Evolutionary conservation across 2,797 vertebrate species (phyloP), one percentile per base, ranked within the genome.

Genomic region (Tapirus indicus): DNA sequence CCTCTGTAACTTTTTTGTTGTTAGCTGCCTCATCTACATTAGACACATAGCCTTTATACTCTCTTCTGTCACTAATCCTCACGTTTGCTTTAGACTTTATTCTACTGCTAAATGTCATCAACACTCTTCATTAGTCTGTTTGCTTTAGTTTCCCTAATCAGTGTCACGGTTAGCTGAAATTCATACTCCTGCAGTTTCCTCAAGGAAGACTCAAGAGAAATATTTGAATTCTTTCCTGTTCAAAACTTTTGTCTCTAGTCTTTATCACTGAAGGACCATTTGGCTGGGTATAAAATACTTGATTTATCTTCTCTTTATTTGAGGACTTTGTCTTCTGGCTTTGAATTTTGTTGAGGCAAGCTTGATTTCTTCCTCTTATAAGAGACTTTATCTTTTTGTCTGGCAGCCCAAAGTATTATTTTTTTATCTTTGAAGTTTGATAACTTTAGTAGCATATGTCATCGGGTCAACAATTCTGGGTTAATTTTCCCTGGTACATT

Each of bases 401-500:
- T 66, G 44, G 25, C 35, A 77, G 62, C 44, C 62, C 18, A 69
- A 32, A 75, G 6, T 7, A 12, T 16, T 38, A 47, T 83, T 85
- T 54, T 77, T 90, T 18, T 54, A 88, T 79, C 72, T 94, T 86
- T 62, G 16, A 83, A 71, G 56, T 92, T 90, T 77, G 95, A 38
- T 92, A 92, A 93, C n/a, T 86, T 77, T 94, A 95, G 74, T 74
- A 80, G 54, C 71, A 7, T 27, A 21, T 7, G 23, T 58, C 68
- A 62, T 38, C 47, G 12, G 47, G 49, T 87, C 66, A 93, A 52
- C 29, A 91, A 79, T 91, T 80, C 44, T 32, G 38, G 77, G 44
- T 86, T 92, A 90, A 80, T 94, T 85, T 84, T 82, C 62, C 21
- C 75, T 38, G 66, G 29, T n/a, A 80, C 41, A 62, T 1, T 89